Evolutionary conservation across 2,888 invertebrate species (phyloP), one percentile per base, ranked within the genome.

Genomic region (Oxystoma pomonae): DNA sequence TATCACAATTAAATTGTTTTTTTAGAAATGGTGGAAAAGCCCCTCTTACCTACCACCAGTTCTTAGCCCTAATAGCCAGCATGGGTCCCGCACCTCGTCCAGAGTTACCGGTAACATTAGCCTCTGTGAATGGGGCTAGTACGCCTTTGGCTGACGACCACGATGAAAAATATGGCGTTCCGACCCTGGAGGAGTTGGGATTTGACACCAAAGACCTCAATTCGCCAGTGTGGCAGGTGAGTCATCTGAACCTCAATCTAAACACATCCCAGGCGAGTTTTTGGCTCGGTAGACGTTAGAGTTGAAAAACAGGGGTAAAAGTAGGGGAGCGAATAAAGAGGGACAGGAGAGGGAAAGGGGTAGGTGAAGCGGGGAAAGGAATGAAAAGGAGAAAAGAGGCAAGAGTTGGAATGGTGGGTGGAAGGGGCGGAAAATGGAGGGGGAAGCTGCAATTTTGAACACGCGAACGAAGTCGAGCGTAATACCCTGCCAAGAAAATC

Each of bases 1-100:
- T n/a, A 53, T 53, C 5, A 19, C 35, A 53, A 9, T 9, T 53
- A 3, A 53, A 58, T 58, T 58, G 55, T 56, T 21, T 59, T 59
- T 60, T 9, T 57, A 67, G 85, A 67, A 94, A 94, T 78, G 88
- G 88, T 19, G 92, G 92, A 0, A 88, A 87, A 73, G 88, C 93
- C 0, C 94, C 94, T 0, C 80, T 94, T 61, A 95, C 94, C 0
- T 94, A 94, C 77, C 91, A 93, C 75, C 90, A 92, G 77, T 95
- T 94, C 81, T 90, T 93, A 81, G 89, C 88, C 18, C 82, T 93
- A 65, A 85, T 94, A 16, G 87, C 91, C 3, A 83, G 85, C 62
- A 88, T 94, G 87, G 90, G 88, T 2, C 83, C 89, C 17, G 94
- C 94, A 12, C 85, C 87, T 49, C 78, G 81, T 55, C 88, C 93